A percentile compares a stretch with the other conserved stretches of the same genome.
phyloP scores from a whole-genome alignment of 2,113 vertebrate species.

The Pluvialis apricaria region DNA sequence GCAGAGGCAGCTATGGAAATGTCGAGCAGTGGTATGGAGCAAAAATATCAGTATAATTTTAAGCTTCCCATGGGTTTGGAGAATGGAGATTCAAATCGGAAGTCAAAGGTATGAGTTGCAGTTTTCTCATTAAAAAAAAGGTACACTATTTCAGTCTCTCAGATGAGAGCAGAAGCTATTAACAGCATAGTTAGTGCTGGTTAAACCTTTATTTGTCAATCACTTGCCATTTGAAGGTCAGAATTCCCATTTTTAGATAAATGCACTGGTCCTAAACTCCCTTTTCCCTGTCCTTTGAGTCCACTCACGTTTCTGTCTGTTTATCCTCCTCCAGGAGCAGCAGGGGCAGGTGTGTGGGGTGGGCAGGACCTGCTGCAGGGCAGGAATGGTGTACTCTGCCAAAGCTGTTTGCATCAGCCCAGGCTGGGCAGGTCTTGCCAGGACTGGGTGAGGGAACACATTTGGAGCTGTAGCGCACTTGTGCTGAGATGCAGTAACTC shows the following conservation, averaged over 20 bases:
- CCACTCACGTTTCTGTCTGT: not conserved
- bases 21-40: not conserved
- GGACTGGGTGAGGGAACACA: fast-evolving
- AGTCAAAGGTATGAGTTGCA: not conserved
- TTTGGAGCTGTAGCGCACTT: not conserved
- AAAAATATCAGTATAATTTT: not conserved
- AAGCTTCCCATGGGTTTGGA: not conserved
- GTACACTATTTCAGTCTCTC: not conserved
- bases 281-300: not conserved
- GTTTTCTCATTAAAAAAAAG: not conserved
- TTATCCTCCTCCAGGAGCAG: not conserved
- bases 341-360: fast-evolving
- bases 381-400: not conserved
- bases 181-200: not conserved
- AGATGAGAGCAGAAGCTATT: not conserved
- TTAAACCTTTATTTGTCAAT: not conserved
- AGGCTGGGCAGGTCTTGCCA: not conserved
- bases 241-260: not conserved
- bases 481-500: not conserved
- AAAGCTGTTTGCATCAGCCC: not conserved
- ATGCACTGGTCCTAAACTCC: not conserved
- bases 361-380: not conserved
- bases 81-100: not conserved
- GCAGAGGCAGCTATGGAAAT: not conserved
- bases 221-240: not conserved